Evolutionary conservation across 1,140 invertebrate species (phyloP).

Genomic region (Pseudomyrmex gracilis): DNA sequence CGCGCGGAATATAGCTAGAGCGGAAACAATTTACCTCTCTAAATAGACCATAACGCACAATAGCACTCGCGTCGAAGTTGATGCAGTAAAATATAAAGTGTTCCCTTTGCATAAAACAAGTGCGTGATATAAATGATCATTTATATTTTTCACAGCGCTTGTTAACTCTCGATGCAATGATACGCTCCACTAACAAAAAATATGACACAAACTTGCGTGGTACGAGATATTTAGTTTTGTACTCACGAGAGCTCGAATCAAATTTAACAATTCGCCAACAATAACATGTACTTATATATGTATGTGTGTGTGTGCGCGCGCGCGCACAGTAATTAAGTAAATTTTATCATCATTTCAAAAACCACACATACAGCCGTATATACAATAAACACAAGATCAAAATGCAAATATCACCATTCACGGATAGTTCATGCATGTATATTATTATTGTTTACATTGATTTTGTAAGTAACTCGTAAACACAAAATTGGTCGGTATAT

Average conservation of each 20-base stretch:
- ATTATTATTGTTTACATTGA: not conserved
- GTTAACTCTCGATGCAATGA: not conserved
- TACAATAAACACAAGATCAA: slow-evolving; percentile 14
- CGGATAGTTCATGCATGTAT: not conserved
- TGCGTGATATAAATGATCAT: not conserved
- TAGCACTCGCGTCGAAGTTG: slow-evolving; percentile 10
- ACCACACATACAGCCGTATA: not conserved
- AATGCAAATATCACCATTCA: slow-evolving; percentile 3
- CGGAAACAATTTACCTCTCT: slow-evolving; percentile 54
- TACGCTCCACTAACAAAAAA: not conserved
- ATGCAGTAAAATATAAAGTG: not conserved
- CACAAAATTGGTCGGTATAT: slow-evolving; percentile 13
- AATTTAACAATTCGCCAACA: not conserved
- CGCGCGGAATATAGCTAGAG: slow-evolving; percentile 23
- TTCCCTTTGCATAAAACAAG: too few species aligned
- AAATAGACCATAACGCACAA: slow-evolving; percentile 55
- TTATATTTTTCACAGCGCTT: slow-evolving; percentile 10
- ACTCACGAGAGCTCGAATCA: not conserved
- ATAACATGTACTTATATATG: not conserved
- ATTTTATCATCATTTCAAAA: too few species aligned
- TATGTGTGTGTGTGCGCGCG: too few species aligned
- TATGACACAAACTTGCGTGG: not conserved
- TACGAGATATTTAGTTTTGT: not conserved
- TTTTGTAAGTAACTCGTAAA: slow-evolving; percentile 8
- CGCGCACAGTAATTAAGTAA: too few species aligned